Evolutionary conservation across 2,888 invertebrate species (phyloP).

Genomic region (Ormyrus labotus): DNA sequence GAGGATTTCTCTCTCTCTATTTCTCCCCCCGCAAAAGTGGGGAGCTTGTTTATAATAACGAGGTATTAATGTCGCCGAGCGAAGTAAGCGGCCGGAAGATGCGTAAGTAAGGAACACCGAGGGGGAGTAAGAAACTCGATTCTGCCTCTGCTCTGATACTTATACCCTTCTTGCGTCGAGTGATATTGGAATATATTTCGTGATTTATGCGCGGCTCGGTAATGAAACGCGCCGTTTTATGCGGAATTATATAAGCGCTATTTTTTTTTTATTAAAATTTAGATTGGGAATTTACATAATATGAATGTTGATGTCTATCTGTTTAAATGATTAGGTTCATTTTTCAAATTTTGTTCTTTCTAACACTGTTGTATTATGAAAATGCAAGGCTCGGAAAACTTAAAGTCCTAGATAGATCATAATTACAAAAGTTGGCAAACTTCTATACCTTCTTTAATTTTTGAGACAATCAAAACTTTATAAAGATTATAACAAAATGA

Average conservation of each 20-base stretch:
- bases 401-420: too few species aligned
- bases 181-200: slow-evolving; percentile 22
- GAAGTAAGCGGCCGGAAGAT: slow-evolving; percentile 29
- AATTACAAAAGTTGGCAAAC: too few species aligned
- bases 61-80: slow-evolving; percentile 34
- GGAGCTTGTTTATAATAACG: slow-evolving; percentile 41
- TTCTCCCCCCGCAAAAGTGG: background rate
- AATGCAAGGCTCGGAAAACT: background rate
- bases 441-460: too few species aligned
- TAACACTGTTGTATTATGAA: background rate
- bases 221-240: too few species aligned
- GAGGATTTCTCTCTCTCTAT: slow-evolving; percentile 3
- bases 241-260: background rate
- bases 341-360: background rate
- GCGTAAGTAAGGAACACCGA: background rate
- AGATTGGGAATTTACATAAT: too few species aligned
- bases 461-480: background rate
- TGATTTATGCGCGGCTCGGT: too few species aligned
- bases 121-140: slow-evolving; percentile 1
- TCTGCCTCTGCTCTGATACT: background rate
- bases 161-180: background rate
- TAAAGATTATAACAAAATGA: background rate
- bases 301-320: background rate
- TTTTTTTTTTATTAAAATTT: background rate
- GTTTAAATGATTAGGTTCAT: background rate